A percentile compares a stretch with the other conserved stretches of the same genome.
phyloP scores from a whole-genome alignment of 2,888 invertebrate genomes.

The Chymomyza procnemis region DNA sequence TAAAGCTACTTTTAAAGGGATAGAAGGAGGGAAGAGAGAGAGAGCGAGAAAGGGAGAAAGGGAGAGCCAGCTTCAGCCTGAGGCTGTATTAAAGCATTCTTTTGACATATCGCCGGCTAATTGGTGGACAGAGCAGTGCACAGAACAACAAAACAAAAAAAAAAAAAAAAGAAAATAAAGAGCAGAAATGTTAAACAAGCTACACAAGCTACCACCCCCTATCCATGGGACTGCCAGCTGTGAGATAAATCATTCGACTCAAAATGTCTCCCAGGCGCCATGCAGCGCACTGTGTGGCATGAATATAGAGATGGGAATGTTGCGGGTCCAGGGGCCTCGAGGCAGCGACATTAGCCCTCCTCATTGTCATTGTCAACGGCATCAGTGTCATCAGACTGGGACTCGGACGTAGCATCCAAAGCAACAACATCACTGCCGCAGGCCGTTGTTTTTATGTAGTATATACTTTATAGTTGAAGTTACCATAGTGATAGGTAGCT shows the following conservation, averaged over 20 bases:
- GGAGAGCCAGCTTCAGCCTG: background rate
- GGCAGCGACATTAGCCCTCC: constrained; percentile 49
- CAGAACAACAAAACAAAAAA: constrained; percentile 4
- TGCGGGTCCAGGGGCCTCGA: background rate
- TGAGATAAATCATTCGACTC: constrained; percentile 63
- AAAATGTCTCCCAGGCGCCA: constrained; percentile 39
- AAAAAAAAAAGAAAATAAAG: constrained; percentile 4
- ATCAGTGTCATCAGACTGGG: constrained; percentile 37
- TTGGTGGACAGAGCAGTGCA: constrained; percentile 26
- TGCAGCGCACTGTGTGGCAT: constrained; percentile 44
- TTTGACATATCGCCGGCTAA: constrained; percentile 45
- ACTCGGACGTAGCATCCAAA: constrained; percentile 17
- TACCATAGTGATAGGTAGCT: too few species aligned
- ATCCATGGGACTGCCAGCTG: constrained; percentile 31
- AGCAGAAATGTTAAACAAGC: constrained; percentile 17
- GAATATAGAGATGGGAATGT: background rate
- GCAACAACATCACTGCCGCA: constrained; percentile 6
- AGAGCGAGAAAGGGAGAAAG: too few species aligned
- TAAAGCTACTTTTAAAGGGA: background rate
- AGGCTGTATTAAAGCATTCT: background rate
- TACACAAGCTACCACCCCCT: constrained; percentile 22
- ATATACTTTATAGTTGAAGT: background rate
- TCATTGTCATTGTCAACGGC: constrained; percentile 57
- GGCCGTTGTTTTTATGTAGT: background rate
- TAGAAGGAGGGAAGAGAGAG: too few species aligned